Evolutionary conservation across 2,888 invertebrate genomes (phyloP), one percentile per base, ranked within the genome.

Genomic region (Heliothis peltigera): DNA sequence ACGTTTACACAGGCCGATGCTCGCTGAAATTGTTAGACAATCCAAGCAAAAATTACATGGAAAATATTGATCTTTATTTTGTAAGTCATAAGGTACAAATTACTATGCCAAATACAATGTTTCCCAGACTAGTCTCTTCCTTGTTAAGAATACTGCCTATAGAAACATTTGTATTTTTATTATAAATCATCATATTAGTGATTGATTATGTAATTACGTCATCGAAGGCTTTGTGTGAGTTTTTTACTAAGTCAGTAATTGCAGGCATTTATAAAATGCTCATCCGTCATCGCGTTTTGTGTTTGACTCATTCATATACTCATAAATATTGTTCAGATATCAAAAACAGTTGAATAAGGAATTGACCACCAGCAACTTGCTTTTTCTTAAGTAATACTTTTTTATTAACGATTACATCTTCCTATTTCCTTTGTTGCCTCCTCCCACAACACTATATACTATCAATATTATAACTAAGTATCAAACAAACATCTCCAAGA

Each of bases 1-100:
- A 57, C 73, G 70, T 83, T 84, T 84, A 83, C 78, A 77, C 80
- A 83, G 78, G 54, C 77, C 62, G 73, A 63, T 80, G 77, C 61
- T 56, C 64, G 54, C 49, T 64, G 1, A 79, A 83, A 84, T 79
- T 75, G 61, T 52, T 59, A 47, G 51, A 64, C 15, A 55, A 69
- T 61, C 35, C 8, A 18, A 46, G 18, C 25, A 17, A 55, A 51
- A 2, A 19, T 1, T 32, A 49, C 59, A 70, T 58, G 19, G 46
- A 10, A 81, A 76, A 72, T n/a, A n/a, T 19, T 49, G 10, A 64
- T 64, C 62, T 51, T 63, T 70, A 70, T 32, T 0, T 6, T 25
- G 25, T 43, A n/a, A 42, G 0, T 0, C 2, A 42, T 72, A 80
- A 55, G 51, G 32, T 53, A 8, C 21, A 10, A 68, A 59, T 48